Evolutionary conservation across 2,797 vertebrate genomes (phyloP), one percentile per base, ranked within the genome.

Genomic region (Sebastes taczanowskii): DNA sequence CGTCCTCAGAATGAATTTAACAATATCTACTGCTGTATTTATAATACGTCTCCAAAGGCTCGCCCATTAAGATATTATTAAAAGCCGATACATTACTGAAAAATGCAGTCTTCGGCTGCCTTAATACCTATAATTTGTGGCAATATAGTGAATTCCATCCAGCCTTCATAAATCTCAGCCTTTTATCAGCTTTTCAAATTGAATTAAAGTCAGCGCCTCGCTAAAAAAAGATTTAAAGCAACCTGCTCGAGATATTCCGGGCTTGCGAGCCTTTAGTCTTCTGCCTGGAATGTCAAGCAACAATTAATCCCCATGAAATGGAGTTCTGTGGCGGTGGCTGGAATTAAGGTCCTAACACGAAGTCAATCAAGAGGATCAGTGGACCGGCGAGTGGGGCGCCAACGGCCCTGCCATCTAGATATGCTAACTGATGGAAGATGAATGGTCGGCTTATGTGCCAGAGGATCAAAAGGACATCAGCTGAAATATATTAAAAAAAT

Each of bases 131-230:
- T 76, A 68, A 83, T 91, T 91, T 86, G 77, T 32, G 34, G 80
- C 87, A 80, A 81, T 88, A 92, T 90, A 94, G 76, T 84, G 90
- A 91, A 91, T 87, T 63, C 80, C 49, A 80, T 80, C 71, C 66
- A 78, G 70, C 81, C 81, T 92, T 94, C 91, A 84, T 93, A 79
- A 86, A 73, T 68, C 72, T 63, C 6, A 3, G 11, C 27, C 89
- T 94, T 55, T 95, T 86, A 92, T 84, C 84, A 88, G 75, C 78
- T 94, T 93, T 86, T 92, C 56, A 91, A 82, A 75, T 78, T 91
- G 90, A 93, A 96, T 94, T 94, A 90, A 94, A 95, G 81, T 92
- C 59, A 84, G 89, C 66, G 18, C 34, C 22, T 78, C 63, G 75
- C 11, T 94, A 71, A 81, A 52, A 88, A 85, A 76, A 90, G 86